Base-by-base conservation (phyloP, 2,797 vertebrate species). In the Melanotaenia pygmaea region DNA sequence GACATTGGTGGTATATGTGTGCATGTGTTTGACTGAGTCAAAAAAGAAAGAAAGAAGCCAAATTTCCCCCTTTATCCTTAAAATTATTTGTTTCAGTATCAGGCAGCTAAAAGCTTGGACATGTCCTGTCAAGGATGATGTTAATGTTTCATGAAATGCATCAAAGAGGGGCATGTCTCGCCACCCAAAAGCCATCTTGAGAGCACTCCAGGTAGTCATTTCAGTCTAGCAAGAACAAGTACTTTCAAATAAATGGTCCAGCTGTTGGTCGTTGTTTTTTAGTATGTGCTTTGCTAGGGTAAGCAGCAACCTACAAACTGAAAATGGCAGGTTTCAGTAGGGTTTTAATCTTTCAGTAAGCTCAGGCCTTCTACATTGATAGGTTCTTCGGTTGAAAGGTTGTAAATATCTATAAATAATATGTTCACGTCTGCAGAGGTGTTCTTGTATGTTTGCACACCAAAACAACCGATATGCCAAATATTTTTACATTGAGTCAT, bases 1-100 rank as follows among this genome's bases (percentile, higher is more conserved):
- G 82, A 79, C 67, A 64, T 57, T 60, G 59, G 59, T 72, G 74
- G 76, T 72, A 10, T 77, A 45, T 73, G 70, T 67, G 32, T 61
- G 76, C 64, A 28, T 70, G 67, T 51, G 65, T 68, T 67, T 24
- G 50, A 47, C 57, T 38, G 54, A 47, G 57, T 28, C 26, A 28
- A 40, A 40, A 13, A 45, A 58, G 9, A 43, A 37, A 50, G 38
- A 26, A 1, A n/a, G 7, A 26, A 34, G 18, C 13, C 35, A 40
- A 30, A 59, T 2, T n/a, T 22, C 8, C 45, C 20, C 4, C 45
- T n/a, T 50, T n/a, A 8, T 1, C 45, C 8, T 5, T n/a, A 11
- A 22, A 51, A 51, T 22, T 9, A 51, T 22, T 7, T 9, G 47
- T 51, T 51, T 22, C 4, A 51, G n/a, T 10, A 51, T n/a, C n/a